phyloP scores from a whole-genome alignment of 2,888 invertebrate genomes.

The Eudemis profundana region DNA sequence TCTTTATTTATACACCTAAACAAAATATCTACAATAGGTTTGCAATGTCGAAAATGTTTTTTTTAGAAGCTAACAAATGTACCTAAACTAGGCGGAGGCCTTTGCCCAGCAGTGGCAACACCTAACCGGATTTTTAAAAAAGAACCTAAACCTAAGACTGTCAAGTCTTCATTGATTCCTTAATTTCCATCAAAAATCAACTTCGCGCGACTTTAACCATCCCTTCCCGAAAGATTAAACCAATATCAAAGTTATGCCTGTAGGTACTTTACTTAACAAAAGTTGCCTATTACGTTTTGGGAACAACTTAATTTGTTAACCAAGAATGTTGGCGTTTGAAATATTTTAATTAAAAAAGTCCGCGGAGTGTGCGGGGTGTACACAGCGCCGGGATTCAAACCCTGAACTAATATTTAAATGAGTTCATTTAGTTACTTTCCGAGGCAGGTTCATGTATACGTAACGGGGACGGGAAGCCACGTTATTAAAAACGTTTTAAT shows the following conservation, averaged over 20 bases:
- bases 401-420: conserved; percentile 41
- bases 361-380: conserved; percentile 36
- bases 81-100: too few relatives aligned
- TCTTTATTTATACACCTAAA: too few relatives aligned
- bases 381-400: conserved; percentile 28
- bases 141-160: too few relatives aligned
- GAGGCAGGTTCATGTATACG: conserved; percentile 1
- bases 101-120: too few relatives aligned
- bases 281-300: conserved; percentile 48
- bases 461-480: not conserved
- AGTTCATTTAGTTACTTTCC: conserved; percentile 16
- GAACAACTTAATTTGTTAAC: conserved; percentile 54
- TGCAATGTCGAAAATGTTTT: too few relatives aligned
- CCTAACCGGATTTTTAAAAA: too few relatives aligned
- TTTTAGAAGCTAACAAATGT: too few relatives aligned
- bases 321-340: conserved; percentile 55
- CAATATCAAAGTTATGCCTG: conserved; percentile 43
- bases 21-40: too few relatives aligned
- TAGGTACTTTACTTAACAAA: conserved; percentile 41
- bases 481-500: not conserved
- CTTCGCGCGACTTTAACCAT: conserved; percentile 7
- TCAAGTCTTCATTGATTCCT: too few relatives aligned
- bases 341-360: conserved; percentile 62
- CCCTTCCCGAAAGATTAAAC: conserved; percentile 33
- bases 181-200: conserved; percentile 10